These are phyloP conservation scores for Rhinogobius similis DNA, from an alignment of 2,113 vertebrate species.

Conservation along the genomic window DNA sequence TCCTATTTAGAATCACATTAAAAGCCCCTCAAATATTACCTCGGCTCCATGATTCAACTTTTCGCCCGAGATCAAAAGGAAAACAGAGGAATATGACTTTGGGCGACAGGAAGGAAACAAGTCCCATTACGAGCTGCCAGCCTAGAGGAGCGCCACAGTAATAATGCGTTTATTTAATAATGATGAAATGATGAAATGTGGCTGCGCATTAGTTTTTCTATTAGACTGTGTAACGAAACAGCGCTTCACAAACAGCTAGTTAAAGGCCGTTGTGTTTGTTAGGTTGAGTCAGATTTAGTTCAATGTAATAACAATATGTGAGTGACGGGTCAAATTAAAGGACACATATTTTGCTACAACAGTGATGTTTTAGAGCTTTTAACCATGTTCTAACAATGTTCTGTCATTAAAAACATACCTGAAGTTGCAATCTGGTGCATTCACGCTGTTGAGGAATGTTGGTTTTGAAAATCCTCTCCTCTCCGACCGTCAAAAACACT, in stretches of 20 bases:
- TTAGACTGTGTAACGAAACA: conserved; percentile 14
- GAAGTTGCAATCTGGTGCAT: no score
- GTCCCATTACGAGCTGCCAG: conserved; percentile 20
- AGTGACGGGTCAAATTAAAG: not conserved
- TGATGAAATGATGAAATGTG: conserved; percentile 29
- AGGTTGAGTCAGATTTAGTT: not conserved
- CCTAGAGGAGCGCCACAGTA: conserved; percentile 11
- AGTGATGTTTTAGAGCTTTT: no score
- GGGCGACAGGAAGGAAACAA: conserved; percentile 40
- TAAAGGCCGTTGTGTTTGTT: not conserved
- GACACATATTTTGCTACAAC: no score
- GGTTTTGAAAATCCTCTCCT: no score
- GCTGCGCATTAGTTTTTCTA: not conserved
- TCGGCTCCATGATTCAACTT: conserved; percentile 35
- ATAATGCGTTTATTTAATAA: conserved; percentile 30
- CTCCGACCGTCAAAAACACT: no score
- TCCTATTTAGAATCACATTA: not conserved
- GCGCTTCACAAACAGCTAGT: conserved; percentile 11
- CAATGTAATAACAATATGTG: not conserved
- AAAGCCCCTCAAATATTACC: conserved; percentile 2
- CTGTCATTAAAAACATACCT: no score
- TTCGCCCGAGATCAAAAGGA: conserved; percentile 50
- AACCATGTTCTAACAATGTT: no score
- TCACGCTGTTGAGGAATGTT: no score
- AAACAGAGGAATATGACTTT: conserved; percentile 24